phyloP scores from a whole-genome alignment of 2,888 invertebrate species.

The Thalpophila matura region DNA sequence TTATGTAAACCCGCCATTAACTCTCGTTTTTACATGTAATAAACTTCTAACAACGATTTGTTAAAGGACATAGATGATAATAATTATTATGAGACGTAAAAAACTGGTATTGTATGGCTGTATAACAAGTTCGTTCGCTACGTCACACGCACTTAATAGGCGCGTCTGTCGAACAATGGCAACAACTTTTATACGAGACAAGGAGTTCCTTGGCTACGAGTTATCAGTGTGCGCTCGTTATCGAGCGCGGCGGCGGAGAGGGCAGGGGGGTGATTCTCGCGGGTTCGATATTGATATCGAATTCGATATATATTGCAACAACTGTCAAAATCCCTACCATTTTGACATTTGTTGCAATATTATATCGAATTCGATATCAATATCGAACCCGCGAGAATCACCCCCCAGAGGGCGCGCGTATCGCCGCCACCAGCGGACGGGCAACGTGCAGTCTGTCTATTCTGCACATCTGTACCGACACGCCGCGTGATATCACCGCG shows the following conservation, averaged over 20 bases:
- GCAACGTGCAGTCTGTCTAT: too few species aligned
- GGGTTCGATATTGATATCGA: too few species aligned
- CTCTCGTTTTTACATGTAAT: constrained; percentile 34
- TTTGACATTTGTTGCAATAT: too few species aligned
- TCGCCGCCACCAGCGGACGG: not conserved
- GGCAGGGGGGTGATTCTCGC: too few species aligned
- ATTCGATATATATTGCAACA: too few species aligned
- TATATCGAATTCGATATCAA: too few species aligned
- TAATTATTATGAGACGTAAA: constrained; percentile 25
- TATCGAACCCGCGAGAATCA: too few species aligned
- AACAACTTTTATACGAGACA: not conserved
- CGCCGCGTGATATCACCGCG: too few species aligned
- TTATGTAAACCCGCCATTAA: not conserved
- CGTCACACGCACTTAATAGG: constrained; percentile 29
- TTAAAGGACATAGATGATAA: constrained; percentile 19
- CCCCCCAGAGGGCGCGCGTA: constrained; percentile 35
- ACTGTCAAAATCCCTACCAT: too few species aligned
- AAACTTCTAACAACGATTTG: constrained; percentile 28
- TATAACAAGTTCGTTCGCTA: constrained; percentile 10
- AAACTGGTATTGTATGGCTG: too few species aligned
- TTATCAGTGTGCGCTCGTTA: not conserved
- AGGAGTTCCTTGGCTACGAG: constrained; percentile 8
- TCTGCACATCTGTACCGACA: too few species aligned
- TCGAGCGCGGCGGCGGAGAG: not conserved
- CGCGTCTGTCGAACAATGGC: constrained; percentile 18